phyloP scores from a whole-genome alignment of 2,888 invertebrate genomes.

The Synanthedon tipuliformis region DNA sequence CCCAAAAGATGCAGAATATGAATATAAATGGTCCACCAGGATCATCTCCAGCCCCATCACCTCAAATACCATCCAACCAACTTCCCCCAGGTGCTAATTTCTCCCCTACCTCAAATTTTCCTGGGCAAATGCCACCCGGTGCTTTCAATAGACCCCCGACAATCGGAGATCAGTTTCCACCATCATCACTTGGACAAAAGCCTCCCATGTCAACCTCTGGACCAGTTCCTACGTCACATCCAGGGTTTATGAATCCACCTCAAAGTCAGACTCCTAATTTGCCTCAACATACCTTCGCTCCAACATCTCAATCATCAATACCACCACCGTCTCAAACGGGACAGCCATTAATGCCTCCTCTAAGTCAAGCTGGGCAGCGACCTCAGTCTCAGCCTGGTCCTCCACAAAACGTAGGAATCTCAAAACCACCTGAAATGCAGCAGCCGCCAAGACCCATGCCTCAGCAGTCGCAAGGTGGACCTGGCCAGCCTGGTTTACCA shows the following conservation, averaged over 20 bases:
- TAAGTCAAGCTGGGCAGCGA: not conserved
- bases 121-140: constrained; percentile 30
- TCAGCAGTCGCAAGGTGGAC: constrained; percentile 2
- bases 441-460: constrained; percentile 6
- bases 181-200: constrained; percentile 1
- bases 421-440: constrained; percentile 1
- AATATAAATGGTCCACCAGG: constrained; percentile 50
- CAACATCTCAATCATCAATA: constrained; percentile 1
- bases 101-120: constrained; percentile 34
- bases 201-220: constrained; percentile 1
- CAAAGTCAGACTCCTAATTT: constrained; percentile 7
- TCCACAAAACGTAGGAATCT: not conserved
- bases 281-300: constrained; percentile 1
- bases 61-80: constrained; percentile 41
- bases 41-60: constrained; percentile 34
- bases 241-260: constrained; percentile 3
- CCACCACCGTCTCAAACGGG: constrained; percentile 1
- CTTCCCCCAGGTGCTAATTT: constrained; percentile 27
- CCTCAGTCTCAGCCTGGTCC: not conserved
- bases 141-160: constrained; percentile 15
- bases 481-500: constrained; percentile 2
- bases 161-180: constrained; percentile 1
- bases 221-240: constrained; percentile 8
- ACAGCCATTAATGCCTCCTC: not conserved
- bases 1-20: constrained; percentile 61